Evolutionary conservation across 2,113 vertebrate species (phyloP).

Genomic region (Synchiropus splendidus): DNA sequence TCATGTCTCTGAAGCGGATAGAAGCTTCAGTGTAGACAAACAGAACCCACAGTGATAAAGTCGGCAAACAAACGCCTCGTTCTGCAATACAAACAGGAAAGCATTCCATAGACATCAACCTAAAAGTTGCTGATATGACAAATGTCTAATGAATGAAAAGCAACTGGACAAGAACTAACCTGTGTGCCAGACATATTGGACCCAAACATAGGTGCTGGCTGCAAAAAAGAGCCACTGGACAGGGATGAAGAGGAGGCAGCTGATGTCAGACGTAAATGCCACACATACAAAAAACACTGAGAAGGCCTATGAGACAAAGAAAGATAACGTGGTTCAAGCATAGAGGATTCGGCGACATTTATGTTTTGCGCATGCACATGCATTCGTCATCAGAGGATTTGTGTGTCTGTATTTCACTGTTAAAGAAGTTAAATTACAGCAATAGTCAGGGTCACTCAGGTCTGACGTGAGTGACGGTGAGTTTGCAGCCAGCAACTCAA

Average conservation of each 20-base stretch:
- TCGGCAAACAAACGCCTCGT: constrained; percentile 93
- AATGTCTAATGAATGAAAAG: too few species aligned
- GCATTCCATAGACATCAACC: not conserved
- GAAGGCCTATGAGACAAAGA: constrained; percentile 72
- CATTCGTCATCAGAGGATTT: too few species aligned
- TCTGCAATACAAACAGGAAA: constrained; percentile 57
- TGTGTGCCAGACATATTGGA: constrained; percentile 98
- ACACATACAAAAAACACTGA: constrained; percentile 99
- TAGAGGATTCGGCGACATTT: too few species aligned
- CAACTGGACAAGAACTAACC: constrained; percentile 59
- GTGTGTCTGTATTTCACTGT: too few species aligned
- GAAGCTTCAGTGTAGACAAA: constrained; percentile 99
- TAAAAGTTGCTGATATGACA: not conserved
- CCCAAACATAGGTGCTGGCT: constrained; percentile 97
- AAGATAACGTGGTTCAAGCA: too few species aligned
- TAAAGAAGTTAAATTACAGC: too few species aligned
- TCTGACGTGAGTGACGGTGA: too few species aligned
- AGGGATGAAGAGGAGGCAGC: constrained; percentile 96
- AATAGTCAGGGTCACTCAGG: too few species aligned
- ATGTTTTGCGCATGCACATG: too few species aligned
- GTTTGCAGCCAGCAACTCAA: too few species aligned
- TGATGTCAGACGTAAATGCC: constrained; percentile 97
- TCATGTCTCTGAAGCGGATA: constrained; percentile 98
- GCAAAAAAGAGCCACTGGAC: constrained; percentile 97
- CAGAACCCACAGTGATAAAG: constrained; percentile 96